A percentile compares a stretch with the other conserved stretches of the same genome.
Evolutionary conservation across 2,797 vertebrate genomes (phyloP).

Genomic region (Manis javanica): DNA sequence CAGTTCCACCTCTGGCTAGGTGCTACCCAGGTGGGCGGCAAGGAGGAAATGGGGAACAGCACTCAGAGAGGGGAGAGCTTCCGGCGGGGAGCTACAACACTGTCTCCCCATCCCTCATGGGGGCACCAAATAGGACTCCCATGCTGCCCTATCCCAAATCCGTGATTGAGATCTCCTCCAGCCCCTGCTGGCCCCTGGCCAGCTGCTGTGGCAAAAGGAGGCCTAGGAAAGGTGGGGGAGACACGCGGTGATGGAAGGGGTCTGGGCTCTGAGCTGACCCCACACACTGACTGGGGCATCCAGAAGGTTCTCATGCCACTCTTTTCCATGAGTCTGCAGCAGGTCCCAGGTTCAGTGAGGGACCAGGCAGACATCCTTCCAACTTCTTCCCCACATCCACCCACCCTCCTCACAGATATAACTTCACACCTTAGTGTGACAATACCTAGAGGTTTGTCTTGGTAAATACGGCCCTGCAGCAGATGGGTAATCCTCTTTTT

Average conservation of each 20-base stretch:
- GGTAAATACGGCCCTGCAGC: background rate
- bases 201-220: background rate
- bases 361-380: background rate
- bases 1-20: background rate
- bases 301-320: no score
- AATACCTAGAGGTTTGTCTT: background rate
- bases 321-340: background rate
- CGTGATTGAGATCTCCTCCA: background rate
- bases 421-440: background rate
- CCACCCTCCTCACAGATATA: rapidly evolving
- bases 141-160: background rate
- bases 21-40: no score
- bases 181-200: background rate
- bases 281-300: background rate
- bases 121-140: no score
- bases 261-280: background rate
- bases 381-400: background rate
- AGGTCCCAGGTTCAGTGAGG: background rate
- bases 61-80: background rate
- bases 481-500: background rate
- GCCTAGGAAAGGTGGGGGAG: background rate
- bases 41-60: background rate
- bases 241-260: no score
- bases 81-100: background rate
- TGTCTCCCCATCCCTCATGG: background rate